Percentiles rank a stretch among this genome's conserved stretches.
Evolutionary conservation across 2,797 vertebrate species (phyloP).

Genomic region (Valencia hispanica): DNA sequence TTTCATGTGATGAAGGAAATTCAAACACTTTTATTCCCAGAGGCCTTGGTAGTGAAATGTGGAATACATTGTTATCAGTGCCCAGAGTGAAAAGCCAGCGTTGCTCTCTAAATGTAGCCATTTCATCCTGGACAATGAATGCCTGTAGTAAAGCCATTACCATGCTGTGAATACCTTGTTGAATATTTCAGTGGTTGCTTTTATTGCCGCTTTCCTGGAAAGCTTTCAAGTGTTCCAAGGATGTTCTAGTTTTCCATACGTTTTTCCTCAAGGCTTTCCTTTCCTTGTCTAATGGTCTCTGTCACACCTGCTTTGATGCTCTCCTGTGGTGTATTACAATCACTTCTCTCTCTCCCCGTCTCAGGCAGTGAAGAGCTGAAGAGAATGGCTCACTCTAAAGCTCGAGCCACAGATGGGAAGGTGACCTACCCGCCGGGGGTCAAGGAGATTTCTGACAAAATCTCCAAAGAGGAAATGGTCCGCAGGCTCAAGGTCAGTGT

Average conservation of each 20-base stretch:
- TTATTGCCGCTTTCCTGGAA: constrained; percentile 30
- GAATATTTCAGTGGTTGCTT: constrained; percentile 58
- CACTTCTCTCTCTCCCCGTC: constrained; percentile 46
- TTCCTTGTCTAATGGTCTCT: neutral
- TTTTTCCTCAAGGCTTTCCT: constrained; percentile 22
- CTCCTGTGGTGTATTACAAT: constrained; percentile 4
- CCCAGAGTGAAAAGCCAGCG: constrained; percentile 18
- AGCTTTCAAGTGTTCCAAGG: constrained; percentile 33
- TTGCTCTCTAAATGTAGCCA: constrained; percentile 30
- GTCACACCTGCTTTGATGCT: neutral
- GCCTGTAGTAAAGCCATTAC: constrained; percentile 37
- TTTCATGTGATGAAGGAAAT: too few species aligned
- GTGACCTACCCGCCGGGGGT: constrained; percentile 99
- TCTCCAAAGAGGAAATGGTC: constrained; percentile 99
- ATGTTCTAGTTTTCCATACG: constrained; percentile 5
- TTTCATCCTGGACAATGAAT: constrained; percentile 40
- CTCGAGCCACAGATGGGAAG: constrained; percentile 96
- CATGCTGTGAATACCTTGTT: constrained; percentile 36
- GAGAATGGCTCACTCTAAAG: constrained; percentile 99
- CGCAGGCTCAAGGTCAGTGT: constrained; percentile 92
- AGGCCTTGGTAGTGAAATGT: constrained; percentile 33
- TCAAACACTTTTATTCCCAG: constrained; percentile 12
- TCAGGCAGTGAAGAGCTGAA: constrained; percentile 85
- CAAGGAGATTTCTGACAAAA: constrained; percentile 99
- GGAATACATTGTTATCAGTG: constrained; percentile 20